phyloP scores from a whole-genome alignment of 2,888 invertebrate species.

The Blera fallax region DNA sequence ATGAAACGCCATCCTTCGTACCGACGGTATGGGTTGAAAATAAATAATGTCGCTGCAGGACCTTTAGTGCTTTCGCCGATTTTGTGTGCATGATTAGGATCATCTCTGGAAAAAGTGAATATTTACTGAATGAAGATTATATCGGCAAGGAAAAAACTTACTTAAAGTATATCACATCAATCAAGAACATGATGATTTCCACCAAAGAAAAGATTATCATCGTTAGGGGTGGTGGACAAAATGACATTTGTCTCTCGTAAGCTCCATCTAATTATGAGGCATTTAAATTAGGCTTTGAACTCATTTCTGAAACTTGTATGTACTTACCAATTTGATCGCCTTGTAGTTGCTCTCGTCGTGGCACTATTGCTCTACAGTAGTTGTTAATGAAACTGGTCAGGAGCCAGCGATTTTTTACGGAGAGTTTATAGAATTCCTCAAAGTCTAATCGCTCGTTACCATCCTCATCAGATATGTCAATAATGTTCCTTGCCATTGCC shows the following conservation, averaged over 20 bases:
- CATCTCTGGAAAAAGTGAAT: constrained; percentile 76
- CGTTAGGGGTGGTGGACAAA: constrained; percentile 95
- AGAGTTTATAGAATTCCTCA: constrained; percentile 87
- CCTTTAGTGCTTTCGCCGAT: constrained; percentile 84
- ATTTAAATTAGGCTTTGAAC: background rate
- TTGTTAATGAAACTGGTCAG: constrained; percentile 78
- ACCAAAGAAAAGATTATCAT: constrained; percentile 94
- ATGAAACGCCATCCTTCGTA: constrained; percentile 96
- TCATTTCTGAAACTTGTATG: background rate
- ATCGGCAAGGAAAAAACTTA: constrained; percentile 75
- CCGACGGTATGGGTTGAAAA: constrained; percentile 93
- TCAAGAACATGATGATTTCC: constrained; percentile 89
- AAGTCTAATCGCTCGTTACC: constrained; percentile 86
- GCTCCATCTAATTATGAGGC: constrained; percentile 88
- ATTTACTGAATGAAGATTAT: background rate
- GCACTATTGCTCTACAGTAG: constrained; percentile 80
- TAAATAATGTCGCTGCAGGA: constrained; percentile 90
- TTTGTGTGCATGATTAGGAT: constrained; percentile 78
- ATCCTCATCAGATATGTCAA: constrained; percentile 86
- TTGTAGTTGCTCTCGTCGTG: constrained; percentile 79
- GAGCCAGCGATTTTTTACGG: constrained; percentile 82
- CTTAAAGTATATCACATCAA: constrained; percentile 81
- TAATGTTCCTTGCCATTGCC: constrained; percentile 86
- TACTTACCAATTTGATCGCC: constrained; percentile 79
- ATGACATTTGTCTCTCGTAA: constrained; percentile 95